A percentile compares a stretch with the other conserved stretches of the same genome.
These are phyloP conservation scores for Conomelus anceps DNA, from an alignment of 2,888 invertebrate genomes.

Conservation along the genomic window DNA sequence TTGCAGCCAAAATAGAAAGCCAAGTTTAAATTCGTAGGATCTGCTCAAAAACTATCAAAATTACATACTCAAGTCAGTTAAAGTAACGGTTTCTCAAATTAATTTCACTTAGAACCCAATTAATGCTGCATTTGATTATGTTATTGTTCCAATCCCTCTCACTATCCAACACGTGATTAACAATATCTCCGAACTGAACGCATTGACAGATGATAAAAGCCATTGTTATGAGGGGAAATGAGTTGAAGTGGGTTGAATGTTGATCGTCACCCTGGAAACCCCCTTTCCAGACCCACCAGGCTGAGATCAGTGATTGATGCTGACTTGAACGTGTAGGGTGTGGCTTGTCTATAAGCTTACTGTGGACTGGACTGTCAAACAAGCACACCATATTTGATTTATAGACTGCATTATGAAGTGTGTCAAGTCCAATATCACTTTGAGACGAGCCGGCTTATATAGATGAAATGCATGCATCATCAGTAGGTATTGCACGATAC, in stretches of 20 bases:
- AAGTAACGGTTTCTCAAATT: background rate
- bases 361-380: background rate
- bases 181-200: background rate
- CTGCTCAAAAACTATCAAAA: too few species aligned
- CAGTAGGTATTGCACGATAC: background rate
- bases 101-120: background rate
- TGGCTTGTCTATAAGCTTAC: background rate
- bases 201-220: background rate
- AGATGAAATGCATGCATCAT: background rate
- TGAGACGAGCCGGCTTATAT: background rate
- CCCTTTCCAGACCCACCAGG: background rate
- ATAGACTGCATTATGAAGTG: background rate
- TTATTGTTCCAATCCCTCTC: background rate
- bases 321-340: background rate
- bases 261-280: background rate
- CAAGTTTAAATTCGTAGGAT: too few species aligned
- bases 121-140: background rate
- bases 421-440: background rate
- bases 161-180: background rate
- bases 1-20: too few species aligned
- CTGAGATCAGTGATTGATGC: background rate
- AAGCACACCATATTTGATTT: background rate
- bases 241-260: background rate
- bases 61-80: background rate
- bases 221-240: background rate